A percentile compares a stretch with the other conserved stretches of the same genome.
Conservation (phyloP, 1,140 invertebrate genomes). For the Drosophila equinoxialis region DNA sequence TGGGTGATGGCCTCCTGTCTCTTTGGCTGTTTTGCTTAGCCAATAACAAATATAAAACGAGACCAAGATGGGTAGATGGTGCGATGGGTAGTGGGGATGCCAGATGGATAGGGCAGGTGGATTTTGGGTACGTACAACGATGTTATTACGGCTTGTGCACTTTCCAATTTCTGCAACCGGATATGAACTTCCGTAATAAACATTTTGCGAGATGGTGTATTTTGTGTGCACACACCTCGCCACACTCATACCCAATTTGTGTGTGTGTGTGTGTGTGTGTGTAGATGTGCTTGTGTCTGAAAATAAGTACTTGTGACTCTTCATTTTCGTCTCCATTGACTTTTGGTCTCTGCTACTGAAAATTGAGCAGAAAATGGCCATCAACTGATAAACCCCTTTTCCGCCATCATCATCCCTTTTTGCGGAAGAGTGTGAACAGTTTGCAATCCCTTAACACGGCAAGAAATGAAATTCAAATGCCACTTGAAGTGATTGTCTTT, state of each 20-base stretch:
- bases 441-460: conserved; percentile 3
- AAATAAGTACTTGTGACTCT: conserved; percentile 48
- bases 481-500: neutral
- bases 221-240: neutral
- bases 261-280: neutral
- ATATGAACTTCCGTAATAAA: conserved; percentile 57
- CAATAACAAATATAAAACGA: conserved; percentile 25
- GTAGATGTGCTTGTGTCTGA: conserved; percentile 17
- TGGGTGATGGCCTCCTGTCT: neutral
- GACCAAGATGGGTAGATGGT: conserved; percentile 1
- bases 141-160: conserved; percentile 28
- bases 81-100: too few relatives aligned
- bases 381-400: conserved; percentile 17
- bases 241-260: neutral
- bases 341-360: conserved; percentile 28
- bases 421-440: conserved; percentile 23
- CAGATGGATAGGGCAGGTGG: neutral
- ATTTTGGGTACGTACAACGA: neutral
- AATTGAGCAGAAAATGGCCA: conserved; percentile 33
- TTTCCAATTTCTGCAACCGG: conserved; percentile 54
- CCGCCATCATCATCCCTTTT: neutral
- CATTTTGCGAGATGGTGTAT: conserved; percentile 31
- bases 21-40: conserved; percentile 4
- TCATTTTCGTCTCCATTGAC: conserved; percentile 38
- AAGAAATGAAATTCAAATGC: neutral